A percentile compares a stretch with the other conserved stretches of the same genome.
phyloP scores from a whole-genome alignment of 2,113 vertebrate species.

The Parotia lawesii region DNA sequence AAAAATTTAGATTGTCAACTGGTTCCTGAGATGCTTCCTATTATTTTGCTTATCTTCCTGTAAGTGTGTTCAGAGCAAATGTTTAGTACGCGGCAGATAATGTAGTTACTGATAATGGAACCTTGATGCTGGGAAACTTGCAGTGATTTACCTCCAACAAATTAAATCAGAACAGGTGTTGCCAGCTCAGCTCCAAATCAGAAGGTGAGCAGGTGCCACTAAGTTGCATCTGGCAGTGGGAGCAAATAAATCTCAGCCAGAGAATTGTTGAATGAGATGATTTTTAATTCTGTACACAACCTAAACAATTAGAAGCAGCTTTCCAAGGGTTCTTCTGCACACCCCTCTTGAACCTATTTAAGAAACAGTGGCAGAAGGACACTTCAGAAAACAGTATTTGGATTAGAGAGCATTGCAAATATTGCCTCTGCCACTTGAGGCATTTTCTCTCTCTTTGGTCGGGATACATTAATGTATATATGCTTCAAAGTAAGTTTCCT shows the following conservation, averaged over 20 bases:
- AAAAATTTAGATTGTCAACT: constrained; percentile 6
- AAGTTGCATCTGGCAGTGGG: constrained; percentile 22
- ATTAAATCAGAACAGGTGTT: constrained; percentile 62
- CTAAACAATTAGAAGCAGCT: constrained; percentile 4
- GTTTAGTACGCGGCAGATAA: constrained; percentile 16
- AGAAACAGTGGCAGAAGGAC: not conserved
- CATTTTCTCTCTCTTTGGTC: not conserved
- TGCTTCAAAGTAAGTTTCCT: not conserved
- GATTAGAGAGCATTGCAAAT: not conserved
- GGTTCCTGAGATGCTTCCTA: constrained; percentile 9
- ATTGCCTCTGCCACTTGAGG: not conserved
- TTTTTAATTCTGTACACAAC: constrained; percentile 14
- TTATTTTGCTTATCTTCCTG: constrained; percentile 53
- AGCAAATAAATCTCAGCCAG: constrained; percentile 17
- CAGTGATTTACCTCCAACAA: constrained; percentile 40
- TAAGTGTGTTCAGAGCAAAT: constrained; percentile 40
- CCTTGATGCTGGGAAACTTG: constrained; percentile 8
- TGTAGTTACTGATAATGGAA: constrained; percentile 29
- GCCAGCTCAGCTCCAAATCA: constrained; percentile 6
- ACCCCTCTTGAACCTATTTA: not conserved
- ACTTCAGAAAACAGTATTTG: not conserved
- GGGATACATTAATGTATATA: not conserved
- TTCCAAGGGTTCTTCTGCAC: not conserved
- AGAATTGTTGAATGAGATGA: not conserved
- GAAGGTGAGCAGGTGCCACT: constrained; percentile 51